These are phyloP conservation scores for Carposina sasakii DNA, from an alignment of 1,140 invertebrate species.

Conservation along the genomic window DNA sequence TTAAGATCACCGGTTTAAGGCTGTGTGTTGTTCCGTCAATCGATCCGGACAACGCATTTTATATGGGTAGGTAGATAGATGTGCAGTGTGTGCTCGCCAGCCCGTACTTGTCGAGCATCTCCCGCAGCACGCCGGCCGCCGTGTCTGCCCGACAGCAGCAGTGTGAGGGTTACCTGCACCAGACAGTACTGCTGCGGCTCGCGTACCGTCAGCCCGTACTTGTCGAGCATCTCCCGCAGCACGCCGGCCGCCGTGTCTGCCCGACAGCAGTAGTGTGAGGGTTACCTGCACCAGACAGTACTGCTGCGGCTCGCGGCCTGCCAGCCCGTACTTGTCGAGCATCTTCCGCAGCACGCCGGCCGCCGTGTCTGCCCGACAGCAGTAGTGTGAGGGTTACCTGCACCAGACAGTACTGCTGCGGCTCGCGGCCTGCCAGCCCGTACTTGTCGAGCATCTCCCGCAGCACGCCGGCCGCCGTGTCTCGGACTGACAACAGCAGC, in stretches of 20 bases:
- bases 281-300: constrained; percentile 98
- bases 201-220: constrained; percentile 93
- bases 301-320: constrained; percentile 88
- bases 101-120: constrained; percentile 98
- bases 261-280: background rate
- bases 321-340: constrained; percentile 96
- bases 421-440: constrained; percentile 90
- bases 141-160: constrained; percentile 83
- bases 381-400: constrained; percentile 81
- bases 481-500: constrained; percentile 92
- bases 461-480: constrained; percentile 93
- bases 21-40: no score
- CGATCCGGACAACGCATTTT: no score
- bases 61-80: no score
- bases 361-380: constrained; percentile 80
- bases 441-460: constrained; percentile 98
- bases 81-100: no score
- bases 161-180: constrained; percentile 83
- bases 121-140: constrained; percentile 91
- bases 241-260: constrained; percentile 65
- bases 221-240: constrained; percentile 96
- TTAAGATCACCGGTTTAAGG: no score
- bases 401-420: constrained; percentile 93
- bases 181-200: constrained; percentile 95
- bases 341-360: constrained; percentile 95